Evolutionary conservation across 2,113 vertebrate genomes (phyloP), one percentile per base, ranked within the genome.

Genomic region (Megaleporinus macrocephalus): DNA sequence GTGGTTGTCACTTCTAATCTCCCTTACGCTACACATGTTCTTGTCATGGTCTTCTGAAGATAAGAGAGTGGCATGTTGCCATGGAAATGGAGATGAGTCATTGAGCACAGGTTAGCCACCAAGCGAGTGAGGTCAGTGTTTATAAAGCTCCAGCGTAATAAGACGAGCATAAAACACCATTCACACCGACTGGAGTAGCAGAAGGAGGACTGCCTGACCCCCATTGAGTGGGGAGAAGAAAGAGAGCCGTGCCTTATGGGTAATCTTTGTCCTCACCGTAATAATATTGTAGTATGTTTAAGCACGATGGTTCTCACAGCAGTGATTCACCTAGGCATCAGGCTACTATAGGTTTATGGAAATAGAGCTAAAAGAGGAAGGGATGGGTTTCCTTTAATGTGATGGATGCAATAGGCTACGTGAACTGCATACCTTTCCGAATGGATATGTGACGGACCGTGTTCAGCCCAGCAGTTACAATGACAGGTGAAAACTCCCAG

Each of bases 1-100:
- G 61, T 63, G 49, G 16, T 41, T 55, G 72, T 81, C 79, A 53
- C 30, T 53, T 41, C 66, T 68, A 75, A 74, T 16, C 71, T 74
- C 72, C 53, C 22, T 66, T 44, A 75, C 72, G 51, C 51, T 81
- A n/a, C 47, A 66, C 3, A 3, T 75, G 71, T 75, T 57, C 71
- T 41, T 27, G 70, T 81, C 44, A 53, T 16, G 16, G 49, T 75
- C 61, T 76, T 82, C 41, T 30, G 27, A n/a, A 61, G 80, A 61
- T 82, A 49, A 76, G 51, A 76, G 72, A 66, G 74, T n/a, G 44
- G 22, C 36, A 69, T 20, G 5, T 15, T 69, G 63, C 22, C 51
- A 44, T 44, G 36, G 66, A 44, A 70, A 70, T 29, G 13, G 65
- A 68, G 66, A 70, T 24, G 66, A 70, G 20, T n/a, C 66, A 70